Base-by-base conservation (phyloP, 30 jellyfish, hydroid and myxozoan species). In the Rhopilema esculentum region DNA sequence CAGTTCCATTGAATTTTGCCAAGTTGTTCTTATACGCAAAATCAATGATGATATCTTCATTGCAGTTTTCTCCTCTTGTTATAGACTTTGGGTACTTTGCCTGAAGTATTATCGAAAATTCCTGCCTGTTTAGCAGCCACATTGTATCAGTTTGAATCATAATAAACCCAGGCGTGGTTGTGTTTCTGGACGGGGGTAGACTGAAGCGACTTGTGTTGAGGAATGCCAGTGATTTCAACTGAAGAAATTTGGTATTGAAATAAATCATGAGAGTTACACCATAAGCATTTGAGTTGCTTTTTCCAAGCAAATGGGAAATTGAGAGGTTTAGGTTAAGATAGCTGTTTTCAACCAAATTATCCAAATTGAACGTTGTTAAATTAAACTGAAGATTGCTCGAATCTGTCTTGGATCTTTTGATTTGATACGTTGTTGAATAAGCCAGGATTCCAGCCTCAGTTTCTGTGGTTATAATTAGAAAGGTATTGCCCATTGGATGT, bases 21-120 rank as follows among this genome's bases (percentile, higher is more conserved):
- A 81, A 49, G 63, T 81, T 81, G 91, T 66, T 51, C 22, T 27
- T 18, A 67, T 81, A 81, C 6, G 83, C 27, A 68, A 81, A 81
- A n/a, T 81, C 91, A 7, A 52, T 57, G 19, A 81, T 0, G 1
- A 81, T 1, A 1, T 80, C 75, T 24, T 75, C 83, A 19, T 32
- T 31, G 63, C 57, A 40, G 57, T 40, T 40, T 6, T 40, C 57
- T 2, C 57, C 57, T 40, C 12, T 40, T 6, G 57, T 2, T 40
- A 40, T 2, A 40, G 57, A 40, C 12, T 40, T 40, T 40, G 57
- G 57, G 12, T 40, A 40, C 9, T 12, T 40, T 40, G 57, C 57
- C 57, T 40, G 57, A 40, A 40, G 12, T 2, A 40, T 40, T 40
- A 40, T 40, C 9, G 57, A 40, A 12, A 40, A 40, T 2, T 40